Evolutionary conservation across 1,140 invertebrate species (phyloP), one percentile per base, ranked within the genome.

Genomic region (Aphidius ervi): DNA sequence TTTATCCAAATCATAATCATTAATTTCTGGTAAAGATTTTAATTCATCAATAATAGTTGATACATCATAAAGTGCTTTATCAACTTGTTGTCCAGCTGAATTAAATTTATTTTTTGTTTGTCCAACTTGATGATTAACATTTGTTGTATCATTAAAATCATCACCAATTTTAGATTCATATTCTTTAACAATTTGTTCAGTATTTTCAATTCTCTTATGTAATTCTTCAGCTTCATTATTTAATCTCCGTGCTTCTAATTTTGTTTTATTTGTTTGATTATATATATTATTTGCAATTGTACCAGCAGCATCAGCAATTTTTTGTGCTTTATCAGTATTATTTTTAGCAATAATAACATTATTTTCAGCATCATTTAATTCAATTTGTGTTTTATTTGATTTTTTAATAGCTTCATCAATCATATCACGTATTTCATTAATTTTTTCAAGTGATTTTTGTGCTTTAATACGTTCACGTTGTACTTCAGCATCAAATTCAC

Each of bases 401-500:
- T 86, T 84, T 0, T 74, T 71, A 55, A 82, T 82, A 31, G 87
- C 88, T 16, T 86, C 79, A 37, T 82, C 42, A 2, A 83, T 73
- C 31, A 79, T 65, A 10, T 75, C 62, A 66, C 85, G 75, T 59
- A 90, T 91, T 57, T 82, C 74, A 5, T 80, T 72, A 23, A 90
- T 83, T 54, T 81, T 76, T 56, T 79, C 66, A 43, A 91, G 69
- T 9, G 90, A 87, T 45, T 86, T 81, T 59, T 85, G 75, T 0
- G 90, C 89, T 62, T 84, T 84, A 6, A 80, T 77, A 49, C 88
- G 87, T 59, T 90, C 94, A 48, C 87, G 86, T 65, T 92, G 85
- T 3, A 97, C 93, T 77, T 94, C 85, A 47, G 89, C 85, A 73
- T 97, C 93, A 81, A 97, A 98, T 72, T 90, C 87, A 80, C 88